Base-by-base conservation (phyloP, 2,888 invertebrate genomes). In the Lepidonotus clava region DNA sequence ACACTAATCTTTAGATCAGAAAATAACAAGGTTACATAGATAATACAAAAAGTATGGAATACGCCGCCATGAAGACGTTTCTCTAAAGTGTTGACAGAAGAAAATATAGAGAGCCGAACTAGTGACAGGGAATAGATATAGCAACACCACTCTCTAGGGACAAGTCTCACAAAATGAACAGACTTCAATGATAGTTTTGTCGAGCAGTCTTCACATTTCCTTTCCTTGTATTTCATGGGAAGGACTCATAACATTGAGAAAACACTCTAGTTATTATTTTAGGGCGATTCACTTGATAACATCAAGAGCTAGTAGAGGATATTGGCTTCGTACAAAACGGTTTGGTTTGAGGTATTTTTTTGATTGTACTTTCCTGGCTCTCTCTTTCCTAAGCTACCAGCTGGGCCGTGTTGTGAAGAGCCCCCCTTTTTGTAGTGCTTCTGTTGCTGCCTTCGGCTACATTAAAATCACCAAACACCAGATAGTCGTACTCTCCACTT, bases 31-130 rank as follows among this genome's bases (percentile, higher is more conserved):
- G 61, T n/a, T 61, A 61, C n/a, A 61, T 61, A 61, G 61, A 61
- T 61, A 61, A 61, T 61, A 61, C 61, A 61, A 61, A 46, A 61
- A 61, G 61, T 61, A 4, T 61, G 61, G 61, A 61, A 61, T 61
- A 61, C 61, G 28, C 24, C 61, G 61, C 28, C 38, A n/a, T 36
- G 76, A 18, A 34, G 34, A 76, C 38, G 38, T 76, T 76, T 76
- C 67, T 76, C 38, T 76, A 76, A 67, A 67, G 76, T 76, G 76
- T 76, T 76, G 76, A 76, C 76, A 36, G 76, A 38, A n/a, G 40
- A 76, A 76, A 40, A 40, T 40, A 76, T 40, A 40, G 40, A 76
- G 38, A 76, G 76, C 24, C 28, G 36, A 40, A 28, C 76, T 76
- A 76, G 40, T 76, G 24, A 76, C 76, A 76, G 76, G 40, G 76